Evolutionary conservation across 2,888 invertebrate species (phyloP), one percentile per base, ranked within the genome.

Genomic region (Cheilosia vulpina): DNA sequence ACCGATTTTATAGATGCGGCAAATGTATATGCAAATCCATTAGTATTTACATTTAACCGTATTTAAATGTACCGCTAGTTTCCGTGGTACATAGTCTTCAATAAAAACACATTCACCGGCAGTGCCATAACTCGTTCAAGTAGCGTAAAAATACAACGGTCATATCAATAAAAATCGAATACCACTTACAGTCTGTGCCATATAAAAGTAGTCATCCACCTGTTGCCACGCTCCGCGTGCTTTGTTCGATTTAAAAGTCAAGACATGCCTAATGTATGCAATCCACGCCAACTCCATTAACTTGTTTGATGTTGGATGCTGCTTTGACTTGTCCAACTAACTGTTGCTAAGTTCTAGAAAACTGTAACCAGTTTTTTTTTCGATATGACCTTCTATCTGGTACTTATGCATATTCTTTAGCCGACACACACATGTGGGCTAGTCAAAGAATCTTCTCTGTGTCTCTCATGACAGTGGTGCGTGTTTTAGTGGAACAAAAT

Each of bases 331-430:
- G 53, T 66, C 38, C 17, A 11, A 34, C 7, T 57, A 47, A 34
- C 73, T 65, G 73, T 75, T 75, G 73, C 73, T 75, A 75, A 19
- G 73, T 75, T 75, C 65, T 75, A 47, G 57, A 63, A 38, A 57
- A 58, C 2, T 62, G 34, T 31, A 63, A 78, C 69, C 77, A 17
- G 69, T 69, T 78, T 71, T 21, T 45, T 69, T 69, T 69, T 21
- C 34, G 27, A n/a, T 45, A 45, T 73, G 77, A 71, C 77, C 77
- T 78, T 78, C 69, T 69, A 57, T 13, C 17, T 27, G 19, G 57
- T 62, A 47, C 38, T 69, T 69, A 71, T 77, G 53, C 55, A 62
- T 55, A 69, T 55, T 58, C 45, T 19, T 15, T 45, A 45, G 50
- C 3, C 52, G 2, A 52, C 21, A 24, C 19, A 15, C 9, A 19